A percentile compares a stretch with the other conserved stretches of the same genome.
Evolutionary conservation across 1,140 invertebrate genomes (phyloP).

Genomic region (Yoshiicerus persimilis): DNA sequence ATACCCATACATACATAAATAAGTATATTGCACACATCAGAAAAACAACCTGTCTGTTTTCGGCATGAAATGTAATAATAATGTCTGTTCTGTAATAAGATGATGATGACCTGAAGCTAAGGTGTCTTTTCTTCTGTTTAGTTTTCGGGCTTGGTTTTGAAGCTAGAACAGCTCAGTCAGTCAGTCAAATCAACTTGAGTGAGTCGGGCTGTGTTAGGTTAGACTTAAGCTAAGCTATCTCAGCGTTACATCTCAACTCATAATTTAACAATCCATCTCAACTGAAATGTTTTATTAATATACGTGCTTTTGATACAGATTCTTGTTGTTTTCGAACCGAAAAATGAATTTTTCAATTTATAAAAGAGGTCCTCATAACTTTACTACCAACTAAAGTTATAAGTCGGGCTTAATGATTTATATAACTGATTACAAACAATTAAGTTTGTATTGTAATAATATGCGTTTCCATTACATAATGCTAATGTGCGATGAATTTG

Average conservation of each 20-base stretch:
- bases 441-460: no score
- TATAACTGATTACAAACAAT: no score
- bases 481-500: no score
- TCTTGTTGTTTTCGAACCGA: no score
- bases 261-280: no score
- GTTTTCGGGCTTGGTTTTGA: constrained; percentile 15
- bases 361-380: no score
- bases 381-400: no score
- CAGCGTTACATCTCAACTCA: neutral
- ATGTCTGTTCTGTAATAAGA: neutral
- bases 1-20: neutral
- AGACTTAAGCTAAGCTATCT: neutral
- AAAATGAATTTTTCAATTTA: no score
- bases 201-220: neutral
- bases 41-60: neutral
- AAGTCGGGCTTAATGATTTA: no score
- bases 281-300: neutral
- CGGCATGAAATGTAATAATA: neutral
- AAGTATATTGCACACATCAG: neutral
- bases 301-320: no score
- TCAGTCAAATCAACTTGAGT: constrained; percentile 6
- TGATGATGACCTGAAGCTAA: constrained; percentile 20
- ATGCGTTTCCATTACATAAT: no score
- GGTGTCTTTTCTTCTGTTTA: constrained; percentile 19
- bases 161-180: neutral